phyloP scores from a whole-genome alignment of 2,888 invertebrate species.

The Bembecia ichneumoniformis region DNA sequence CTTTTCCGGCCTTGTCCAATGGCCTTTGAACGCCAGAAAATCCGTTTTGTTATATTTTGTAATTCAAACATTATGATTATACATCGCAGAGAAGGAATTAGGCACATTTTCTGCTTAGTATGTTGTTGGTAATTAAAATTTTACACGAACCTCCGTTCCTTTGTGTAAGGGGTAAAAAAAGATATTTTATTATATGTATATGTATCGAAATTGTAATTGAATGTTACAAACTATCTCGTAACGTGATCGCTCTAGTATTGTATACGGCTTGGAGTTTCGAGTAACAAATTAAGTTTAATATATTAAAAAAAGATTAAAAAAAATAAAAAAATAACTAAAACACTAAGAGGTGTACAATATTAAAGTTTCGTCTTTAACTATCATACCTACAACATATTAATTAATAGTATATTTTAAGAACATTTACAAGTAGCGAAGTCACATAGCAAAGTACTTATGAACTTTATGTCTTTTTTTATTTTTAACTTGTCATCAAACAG shows the following conservation, averaged over 20 bases:
- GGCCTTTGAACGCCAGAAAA: conserved; percentile 19
- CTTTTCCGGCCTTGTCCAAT: conserved; percentile 33
- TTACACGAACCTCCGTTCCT: conserved; percentile 28
- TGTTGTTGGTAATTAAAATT: background rate
- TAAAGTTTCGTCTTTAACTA: conserved; percentile 53
- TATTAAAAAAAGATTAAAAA: conserved; percentile 32
- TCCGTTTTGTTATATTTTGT: conserved; percentile 2
- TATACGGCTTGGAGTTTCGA: conserved; percentile 61
- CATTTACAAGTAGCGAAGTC: conserved; percentile 53
- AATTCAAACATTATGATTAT: conserved; percentile 4
- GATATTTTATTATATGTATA: conserved; percentile 59
- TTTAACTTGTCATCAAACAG: conserved; percentile 40
- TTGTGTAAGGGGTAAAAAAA: conserved; percentile 19
- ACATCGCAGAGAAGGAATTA: conserved; percentile 10
- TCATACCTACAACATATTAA: conserved; percentile 34
- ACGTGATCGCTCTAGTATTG: conserved; percentile 63
- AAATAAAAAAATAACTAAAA: conserved; percentile 41
- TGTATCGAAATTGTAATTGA: conserved; percentile 47
- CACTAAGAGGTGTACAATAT: conserved; percentile 66
- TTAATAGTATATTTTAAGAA: conserved; percentile 58
- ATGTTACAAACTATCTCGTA: conserved; percentile 44
- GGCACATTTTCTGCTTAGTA: conserved; percentile 2
- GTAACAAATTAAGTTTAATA: conserved; percentile 58
- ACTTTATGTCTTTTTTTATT: conserved; percentile 31
- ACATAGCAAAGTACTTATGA: conserved; percentile 58